phyloP scores from a whole-genome alignment of 2,113 vertebrate genomes.

The Phocoena sinus region DNA sequence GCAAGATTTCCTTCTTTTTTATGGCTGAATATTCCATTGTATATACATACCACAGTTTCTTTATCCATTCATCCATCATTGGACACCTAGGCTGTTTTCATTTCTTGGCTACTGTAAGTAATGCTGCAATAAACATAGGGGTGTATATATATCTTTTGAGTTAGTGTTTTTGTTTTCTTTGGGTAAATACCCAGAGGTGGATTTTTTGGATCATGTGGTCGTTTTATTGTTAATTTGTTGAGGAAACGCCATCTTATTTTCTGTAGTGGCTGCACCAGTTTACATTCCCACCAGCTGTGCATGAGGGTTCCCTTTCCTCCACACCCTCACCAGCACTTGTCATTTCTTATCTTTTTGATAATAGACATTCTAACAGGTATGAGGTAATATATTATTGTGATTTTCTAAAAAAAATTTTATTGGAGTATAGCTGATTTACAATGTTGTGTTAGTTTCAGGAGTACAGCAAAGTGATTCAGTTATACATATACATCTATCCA shows the following conservation, averaged over 20 bases:
- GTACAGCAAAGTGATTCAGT: too few relatives aligned
- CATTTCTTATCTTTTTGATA: neutral
- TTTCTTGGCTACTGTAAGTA: neutral
- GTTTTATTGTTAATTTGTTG: neutral
- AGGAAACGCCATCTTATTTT: neutral
- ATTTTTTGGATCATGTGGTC: neutral
- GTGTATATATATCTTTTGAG: neutral
- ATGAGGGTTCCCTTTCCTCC: neutral
- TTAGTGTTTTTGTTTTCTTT: neutral
- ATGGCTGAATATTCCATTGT: too few relatives aligned
- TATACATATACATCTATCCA: too few relatives aligned
- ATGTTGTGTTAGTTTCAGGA: too few relatives aligned
- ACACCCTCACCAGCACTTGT: neutral
- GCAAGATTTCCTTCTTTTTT: too few relatives aligned
- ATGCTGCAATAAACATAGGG: neutral
- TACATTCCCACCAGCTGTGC: neutral
- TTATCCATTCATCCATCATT: neutral
- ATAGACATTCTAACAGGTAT: neutral
- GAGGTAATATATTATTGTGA: neutral
- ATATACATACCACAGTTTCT: too few relatives aligned
- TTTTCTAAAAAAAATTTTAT: too few relatives aligned
- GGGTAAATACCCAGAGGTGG: neutral
- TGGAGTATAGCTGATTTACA: too few relatives aligned
- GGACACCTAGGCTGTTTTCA: neutral
- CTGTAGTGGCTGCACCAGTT: neutral